Conservation (phyloP, 2,113 vertebrate genomes). For the Sapayoa aenigma region DNA sequence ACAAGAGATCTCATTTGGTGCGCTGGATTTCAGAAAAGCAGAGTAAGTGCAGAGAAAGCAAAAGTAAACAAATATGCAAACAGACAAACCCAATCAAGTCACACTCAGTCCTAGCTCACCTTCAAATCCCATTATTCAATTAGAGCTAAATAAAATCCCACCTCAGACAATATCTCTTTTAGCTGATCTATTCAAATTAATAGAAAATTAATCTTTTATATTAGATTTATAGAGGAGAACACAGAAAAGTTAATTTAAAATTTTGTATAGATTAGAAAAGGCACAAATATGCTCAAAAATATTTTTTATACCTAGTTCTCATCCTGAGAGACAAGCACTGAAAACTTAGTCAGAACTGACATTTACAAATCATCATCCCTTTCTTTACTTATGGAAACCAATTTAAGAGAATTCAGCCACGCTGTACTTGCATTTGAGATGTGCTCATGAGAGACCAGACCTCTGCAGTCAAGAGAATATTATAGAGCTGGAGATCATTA, state of each 20-base stretch:
- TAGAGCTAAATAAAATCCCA: background rate
- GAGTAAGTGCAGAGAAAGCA: fast-evolving
- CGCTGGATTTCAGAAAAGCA: background rate
- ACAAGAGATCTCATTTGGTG: background rate
- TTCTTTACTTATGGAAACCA: slow-evolving; percentile 12
- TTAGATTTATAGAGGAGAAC: background rate
- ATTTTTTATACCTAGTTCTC: background rate
- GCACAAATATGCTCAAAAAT: background rate
- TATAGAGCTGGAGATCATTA: background rate
- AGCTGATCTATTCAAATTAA: background rate
- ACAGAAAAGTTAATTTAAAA: background rate
- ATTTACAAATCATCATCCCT: background rate
- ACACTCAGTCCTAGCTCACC: background rate
- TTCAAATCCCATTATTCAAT: background rate
- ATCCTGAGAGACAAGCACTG: background rate
- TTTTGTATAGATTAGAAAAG: background rate
- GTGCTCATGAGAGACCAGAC: background rate
- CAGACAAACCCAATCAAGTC: background rate
- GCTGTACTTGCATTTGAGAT: slow-evolving; percentile 19
- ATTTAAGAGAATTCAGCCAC: slow-evolving; percentile 24
- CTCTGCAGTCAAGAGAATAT: background rate
- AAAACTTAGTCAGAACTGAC: background rate
- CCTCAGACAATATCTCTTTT: background rate
- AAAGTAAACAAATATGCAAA: background rate
- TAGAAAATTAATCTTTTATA: background rate